These are phyloP conservation scores for Aspidoscelis tigris DNA, from an alignment of 2,113 vertebrate species.

Conservation along the genomic window DNA sequence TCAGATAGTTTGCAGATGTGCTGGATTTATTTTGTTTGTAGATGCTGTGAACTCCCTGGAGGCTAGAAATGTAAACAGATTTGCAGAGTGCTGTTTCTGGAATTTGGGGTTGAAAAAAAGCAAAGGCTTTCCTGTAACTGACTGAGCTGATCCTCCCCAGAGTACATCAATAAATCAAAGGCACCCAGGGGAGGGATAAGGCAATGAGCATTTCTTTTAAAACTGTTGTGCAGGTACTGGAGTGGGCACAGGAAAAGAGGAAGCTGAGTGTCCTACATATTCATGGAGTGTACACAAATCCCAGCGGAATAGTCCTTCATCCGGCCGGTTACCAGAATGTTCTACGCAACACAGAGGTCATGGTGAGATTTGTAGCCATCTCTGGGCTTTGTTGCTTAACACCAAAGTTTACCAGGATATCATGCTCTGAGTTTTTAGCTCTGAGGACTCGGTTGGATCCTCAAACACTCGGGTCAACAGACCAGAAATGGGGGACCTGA, in stretches of 20 bases:
- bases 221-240: constrained; percentile 82
- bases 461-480: neutral
- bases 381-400: neutral
- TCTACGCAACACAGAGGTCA: constrained; percentile 93
- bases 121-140: neutral
- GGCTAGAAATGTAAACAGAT: constrained; percentile 2
- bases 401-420: neutral
- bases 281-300: constrained; percentile 96
- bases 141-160: neutral
- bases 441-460: no score
- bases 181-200: neutral
- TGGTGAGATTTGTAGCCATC: constrained; percentile 80
- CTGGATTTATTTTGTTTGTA: neutral
- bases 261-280: constrained; percentile 93
- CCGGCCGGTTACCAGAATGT: constrained; percentile 96
- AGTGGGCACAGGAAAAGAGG: constrained; percentile 96
- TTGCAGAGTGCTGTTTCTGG: neutral
- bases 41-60: neutral
- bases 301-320: constrained; percentile 94
- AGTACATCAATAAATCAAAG: neutral
- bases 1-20: neutral
- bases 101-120: neutral
- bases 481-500: neutral
- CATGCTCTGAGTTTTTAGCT: neutral
- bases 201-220: constrained; percentile 9